Conservation (phyloP, 2,797 vertebrate genomes). For the Galagoides demidoff region DNA sequence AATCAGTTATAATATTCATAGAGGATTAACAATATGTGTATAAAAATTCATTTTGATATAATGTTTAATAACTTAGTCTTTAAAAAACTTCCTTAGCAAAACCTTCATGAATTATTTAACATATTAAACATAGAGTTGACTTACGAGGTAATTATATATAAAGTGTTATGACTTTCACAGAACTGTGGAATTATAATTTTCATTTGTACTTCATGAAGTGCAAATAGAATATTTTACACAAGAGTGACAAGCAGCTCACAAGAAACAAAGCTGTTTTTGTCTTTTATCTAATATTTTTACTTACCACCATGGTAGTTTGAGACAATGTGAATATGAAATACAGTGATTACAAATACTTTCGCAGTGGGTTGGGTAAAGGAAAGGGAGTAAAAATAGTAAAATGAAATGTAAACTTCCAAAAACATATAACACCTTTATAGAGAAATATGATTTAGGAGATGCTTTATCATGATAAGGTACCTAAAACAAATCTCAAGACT, state of each 20-base stretch:
- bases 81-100: neutral
- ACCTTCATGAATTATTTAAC: neutral
- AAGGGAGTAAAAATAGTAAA: constrained; percentile 6
- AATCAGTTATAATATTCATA: neutral
- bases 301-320: neutral
- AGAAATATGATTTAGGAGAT: neutral
- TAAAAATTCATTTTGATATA: constrained; percentile 35
- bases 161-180: neutral
- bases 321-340: neutral
- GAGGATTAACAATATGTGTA: neutral
- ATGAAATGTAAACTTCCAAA: constrained; percentile 24
- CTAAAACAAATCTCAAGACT: constrained; percentile 30
- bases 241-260: neutral
- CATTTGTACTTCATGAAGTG: neutral
- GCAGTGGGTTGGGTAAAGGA: neutral
- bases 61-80: constrained; percentile 28
- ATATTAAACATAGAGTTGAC: constrained; percentile 13
- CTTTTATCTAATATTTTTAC: neutral
- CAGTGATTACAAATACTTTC: neutral
- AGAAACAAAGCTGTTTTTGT: neutral
- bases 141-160: neutral
- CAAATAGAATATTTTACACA: neutral
- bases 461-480: neutral
- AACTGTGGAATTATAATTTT: neutral
- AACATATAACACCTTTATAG: neutral